These are phyloP conservation scores for Premnoplex brunnescens DNA, from an alignment of 2,797 vertebrate species.

Conservation along the genomic window DNA sequence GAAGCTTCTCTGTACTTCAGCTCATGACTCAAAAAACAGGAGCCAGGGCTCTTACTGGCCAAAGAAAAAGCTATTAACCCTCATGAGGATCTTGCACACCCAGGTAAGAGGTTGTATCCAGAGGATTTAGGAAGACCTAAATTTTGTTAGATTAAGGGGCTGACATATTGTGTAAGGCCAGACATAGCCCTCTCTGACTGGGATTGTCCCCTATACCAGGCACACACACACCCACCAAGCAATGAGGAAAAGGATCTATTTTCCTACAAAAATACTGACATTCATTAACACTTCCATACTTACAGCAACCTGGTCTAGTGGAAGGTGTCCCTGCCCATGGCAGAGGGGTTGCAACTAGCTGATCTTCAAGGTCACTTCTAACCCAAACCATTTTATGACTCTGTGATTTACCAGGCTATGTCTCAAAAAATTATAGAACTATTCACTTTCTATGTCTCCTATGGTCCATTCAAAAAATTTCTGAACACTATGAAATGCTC, in stretches of 20 bases:
- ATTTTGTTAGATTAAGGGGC: neutral
- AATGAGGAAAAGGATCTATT: neutral
- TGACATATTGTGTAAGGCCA: neutral
- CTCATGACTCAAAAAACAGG: neutral
- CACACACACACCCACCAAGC: neutral
- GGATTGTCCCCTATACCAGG: neutral
- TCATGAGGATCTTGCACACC: neutral
- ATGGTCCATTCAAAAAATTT: neutral
- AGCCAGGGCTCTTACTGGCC: neutral
- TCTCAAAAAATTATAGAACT: neutral
- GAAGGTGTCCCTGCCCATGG: neutral
- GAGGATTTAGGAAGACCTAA: neutral
- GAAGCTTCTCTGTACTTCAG: neutral
- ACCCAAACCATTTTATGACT: neutral
- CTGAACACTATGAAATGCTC: neutral
- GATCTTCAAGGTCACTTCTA: neutral
- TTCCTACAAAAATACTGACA: neutral
- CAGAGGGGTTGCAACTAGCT: accelerated
- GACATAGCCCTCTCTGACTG: neutral
- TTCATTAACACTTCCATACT: neutral
- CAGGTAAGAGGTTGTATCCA: neutral
- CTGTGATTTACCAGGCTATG: neutral
- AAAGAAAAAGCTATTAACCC: neutral
- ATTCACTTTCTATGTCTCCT: neutral
- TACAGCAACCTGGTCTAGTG: neutral